Evolutionary conservation across 2,113 vertebrate species (phyloP).

Genomic region (Syrrhaptes paradoxus): DNA sequence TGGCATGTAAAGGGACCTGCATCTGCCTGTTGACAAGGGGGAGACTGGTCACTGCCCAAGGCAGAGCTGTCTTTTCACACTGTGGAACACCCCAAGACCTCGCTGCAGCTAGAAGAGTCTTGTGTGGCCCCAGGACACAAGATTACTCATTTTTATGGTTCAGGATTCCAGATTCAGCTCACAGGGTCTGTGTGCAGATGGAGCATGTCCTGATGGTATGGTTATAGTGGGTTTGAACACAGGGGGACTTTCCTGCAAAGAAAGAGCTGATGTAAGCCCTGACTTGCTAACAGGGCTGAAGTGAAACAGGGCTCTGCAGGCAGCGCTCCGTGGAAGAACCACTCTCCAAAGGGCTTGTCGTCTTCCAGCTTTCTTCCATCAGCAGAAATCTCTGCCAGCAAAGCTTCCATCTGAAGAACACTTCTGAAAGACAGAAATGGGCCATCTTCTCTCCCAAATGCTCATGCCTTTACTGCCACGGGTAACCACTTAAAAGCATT

Average conservation of each 20-base stretch:
- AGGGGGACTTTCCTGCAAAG: not conserved
- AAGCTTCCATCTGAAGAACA: not conserved
- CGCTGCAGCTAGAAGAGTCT: not conserved
- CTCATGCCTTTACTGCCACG: not conserved
- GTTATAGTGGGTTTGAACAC: not conserved
- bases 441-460: not conserved
- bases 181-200: not conserved
- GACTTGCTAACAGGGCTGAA: not conserved
- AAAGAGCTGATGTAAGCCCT: not conserved
- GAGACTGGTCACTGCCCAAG: fast-evolving
- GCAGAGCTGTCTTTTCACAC: not conserved
- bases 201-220: fast-evolving
- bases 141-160: not conserved
- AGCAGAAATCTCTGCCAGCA: not conserved
- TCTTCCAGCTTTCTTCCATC: not conserved
- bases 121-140: not conserved
- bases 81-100: not conserved
- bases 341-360: not conserved
- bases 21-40: not conserved
- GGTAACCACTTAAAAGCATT: conserved; percentile 9
- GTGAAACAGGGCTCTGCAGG: not conserved
- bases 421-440: not conserved
- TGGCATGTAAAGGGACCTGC: not conserved
- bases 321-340: fast-evolving
- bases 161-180: not conserved